These are phyloP conservation scores for Drosophila crucigera DNA, from an alignment of 2,888 invertebrate species.

Conservation along the genomic window DNA sequence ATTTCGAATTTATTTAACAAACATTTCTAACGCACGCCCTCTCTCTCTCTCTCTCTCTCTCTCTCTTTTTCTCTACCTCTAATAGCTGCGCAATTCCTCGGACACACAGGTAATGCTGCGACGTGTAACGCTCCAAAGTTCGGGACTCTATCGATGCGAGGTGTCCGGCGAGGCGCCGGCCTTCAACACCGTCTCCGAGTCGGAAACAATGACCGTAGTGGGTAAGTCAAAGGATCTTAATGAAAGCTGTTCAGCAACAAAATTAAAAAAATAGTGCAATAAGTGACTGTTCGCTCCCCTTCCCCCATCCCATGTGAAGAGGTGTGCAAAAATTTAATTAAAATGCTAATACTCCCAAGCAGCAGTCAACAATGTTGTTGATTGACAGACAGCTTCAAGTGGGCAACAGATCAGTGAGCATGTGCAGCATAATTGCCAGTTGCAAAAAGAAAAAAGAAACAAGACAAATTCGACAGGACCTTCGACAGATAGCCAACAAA, in stretches of 20 bases:
- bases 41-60: not conserved
- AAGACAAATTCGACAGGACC: not conserved
- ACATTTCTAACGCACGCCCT: constrained; percentile 9
- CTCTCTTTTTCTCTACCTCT: constrained; percentile 41
- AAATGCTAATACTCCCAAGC: constrained; percentile 75
- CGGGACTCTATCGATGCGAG: constrained; percentile 91
- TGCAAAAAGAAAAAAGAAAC: constrained; percentile 1
- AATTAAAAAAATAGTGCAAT: not conserved
- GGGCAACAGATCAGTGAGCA: constrained; percentile 17
- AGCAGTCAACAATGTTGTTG: constrained; percentile 72
- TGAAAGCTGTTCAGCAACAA: constrained; percentile 12
- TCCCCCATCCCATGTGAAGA: not conserved
- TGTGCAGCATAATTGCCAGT: constrained; percentile 70
- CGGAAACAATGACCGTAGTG: constrained; percentile 90
- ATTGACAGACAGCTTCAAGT: constrained; percentile 58
- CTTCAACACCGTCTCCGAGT: constrained; percentile 91
- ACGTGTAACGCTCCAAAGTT: constrained; percentile 89
- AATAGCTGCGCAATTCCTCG: constrained; percentile 88
- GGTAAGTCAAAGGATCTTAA: constrained; percentile 86
- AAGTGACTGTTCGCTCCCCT: not conserved
- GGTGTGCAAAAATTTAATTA: constrained; percentile 73
- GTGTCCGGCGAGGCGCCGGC: constrained; percentile 92
- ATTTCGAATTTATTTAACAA: constrained; percentile 48
- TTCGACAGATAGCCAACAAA: constrained; percentile 20
- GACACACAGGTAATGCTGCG: constrained; percentile 89